Evolutionary conservation across 2,113 vertebrate species (phyloP).

Genomic region (Cervus canadensis): DNA sequence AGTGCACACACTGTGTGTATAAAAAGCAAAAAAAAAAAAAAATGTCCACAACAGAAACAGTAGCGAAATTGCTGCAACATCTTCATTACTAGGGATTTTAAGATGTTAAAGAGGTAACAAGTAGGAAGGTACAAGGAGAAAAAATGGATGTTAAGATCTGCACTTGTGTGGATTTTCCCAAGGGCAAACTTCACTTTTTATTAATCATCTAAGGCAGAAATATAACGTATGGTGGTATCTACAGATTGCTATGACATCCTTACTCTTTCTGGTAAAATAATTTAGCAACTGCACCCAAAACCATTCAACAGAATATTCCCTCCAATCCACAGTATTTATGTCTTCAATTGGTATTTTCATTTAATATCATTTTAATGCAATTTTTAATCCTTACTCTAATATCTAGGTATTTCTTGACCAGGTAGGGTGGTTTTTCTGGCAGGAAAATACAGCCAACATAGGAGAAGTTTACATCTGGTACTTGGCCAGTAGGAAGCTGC

Average conservation of each 20-base stretch:
- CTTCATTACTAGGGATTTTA: not conserved
- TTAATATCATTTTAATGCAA: not conserved
- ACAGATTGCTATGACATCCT: not conserved
- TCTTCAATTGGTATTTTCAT: not conserved
- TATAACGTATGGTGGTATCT: not conserved
- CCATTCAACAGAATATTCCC: not conserved
- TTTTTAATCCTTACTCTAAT: not conserved
- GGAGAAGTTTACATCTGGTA: not conserved
- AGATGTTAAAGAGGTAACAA: not conserved
- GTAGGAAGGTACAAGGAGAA: not conserved
- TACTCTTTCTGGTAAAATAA: not conserved
- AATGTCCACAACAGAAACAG: not conserved
- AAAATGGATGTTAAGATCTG: not conserved
- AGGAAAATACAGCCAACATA: rapidly evolving
- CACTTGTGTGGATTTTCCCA: not conserved
- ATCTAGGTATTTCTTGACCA: not conserved
- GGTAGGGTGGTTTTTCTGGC: not conserved
- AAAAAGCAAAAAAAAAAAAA: not conserved
- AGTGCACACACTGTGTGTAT: not conserved
- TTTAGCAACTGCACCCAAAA: not conserved
- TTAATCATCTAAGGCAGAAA: not conserved
- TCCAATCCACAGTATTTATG: not conserved
- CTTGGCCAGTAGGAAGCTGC: not conserved
- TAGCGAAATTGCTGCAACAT: not conserved
- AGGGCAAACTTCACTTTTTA: not conserved